Evolutionary conservation across 2,797 vertebrate genomes (phyloP).

Genomic region (Adelosebastes latens): DNA sequence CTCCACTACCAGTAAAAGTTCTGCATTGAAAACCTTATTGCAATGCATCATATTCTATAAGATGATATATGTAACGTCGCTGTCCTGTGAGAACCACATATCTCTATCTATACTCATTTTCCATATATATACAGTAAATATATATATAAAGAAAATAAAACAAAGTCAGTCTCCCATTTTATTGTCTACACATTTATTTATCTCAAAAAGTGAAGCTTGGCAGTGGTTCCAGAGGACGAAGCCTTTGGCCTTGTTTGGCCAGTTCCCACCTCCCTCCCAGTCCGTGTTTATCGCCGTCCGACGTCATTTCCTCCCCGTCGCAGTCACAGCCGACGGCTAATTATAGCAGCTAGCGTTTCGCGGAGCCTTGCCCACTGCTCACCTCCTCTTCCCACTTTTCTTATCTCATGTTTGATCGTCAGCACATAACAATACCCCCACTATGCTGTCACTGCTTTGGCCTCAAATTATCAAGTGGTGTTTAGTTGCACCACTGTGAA

Average conservation of each 20-base stretch:
- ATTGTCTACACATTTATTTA: too few relatives aligned
- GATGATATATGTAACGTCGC: too few relatives aligned
- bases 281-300: constrained; percentile 27
- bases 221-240: constrained; percentile 3
- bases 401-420: constrained; percentile 2
- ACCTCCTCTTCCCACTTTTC: not conserved
- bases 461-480: not conserved
- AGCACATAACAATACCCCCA: not conserved
- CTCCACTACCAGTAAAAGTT: too few relatives aligned
- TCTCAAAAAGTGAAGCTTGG: not conserved
- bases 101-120: too few relatives aligned
- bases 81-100: too few relatives aligned
- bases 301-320: constrained; percentile 37
- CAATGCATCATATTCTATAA: too few relatives aligned
- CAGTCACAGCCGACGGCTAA: constrained; percentile 33
- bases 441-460: not conserved
- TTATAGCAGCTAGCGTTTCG: constrained; percentile 33
- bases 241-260: constrained; percentile 18
- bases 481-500: not conserved
- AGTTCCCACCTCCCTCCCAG: not conserved
- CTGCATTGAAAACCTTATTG: too few relatives aligned
- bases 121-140: too few relatives aligned
- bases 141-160: too few relatives aligned
- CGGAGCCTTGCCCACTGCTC: not conserved
- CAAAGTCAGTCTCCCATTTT: too few relatives aligned